Percentiles rank a stretch among this genome's conserved stretches.
Evolutionary conservation across 2,888 invertebrate species (phyloP).

Genomic region (Agrochola litura): DNA sequence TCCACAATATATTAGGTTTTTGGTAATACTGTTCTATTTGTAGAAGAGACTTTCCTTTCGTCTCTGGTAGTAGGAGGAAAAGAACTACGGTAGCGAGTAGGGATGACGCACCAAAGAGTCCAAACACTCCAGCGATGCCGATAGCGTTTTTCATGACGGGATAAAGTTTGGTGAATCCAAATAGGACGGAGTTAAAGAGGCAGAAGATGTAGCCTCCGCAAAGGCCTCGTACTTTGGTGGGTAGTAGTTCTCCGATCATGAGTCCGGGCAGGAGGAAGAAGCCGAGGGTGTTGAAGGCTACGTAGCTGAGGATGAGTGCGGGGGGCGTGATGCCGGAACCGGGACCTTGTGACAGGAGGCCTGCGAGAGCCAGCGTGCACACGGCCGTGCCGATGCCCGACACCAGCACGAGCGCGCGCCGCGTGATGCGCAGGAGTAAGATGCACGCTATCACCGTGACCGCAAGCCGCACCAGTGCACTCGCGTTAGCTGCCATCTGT

Average conservation of each 20-base stretch:
- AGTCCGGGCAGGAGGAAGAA: slow-evolving; percentile 94
- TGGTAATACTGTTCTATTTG: slow-evolving; percentile 95
- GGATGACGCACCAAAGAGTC: slow-evolving; percentile 92
- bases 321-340: slow-evolving; percentile 77
- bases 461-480: slow-evolving; percentile 92
- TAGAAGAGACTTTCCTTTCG: slow-evolving; percentile 92
- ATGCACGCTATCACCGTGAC: slow-evolving; percentile 92
- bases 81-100: slow-evolving; percentile 92
- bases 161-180: slow-evolving; percentile 93
- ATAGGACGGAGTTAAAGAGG: slow-evolving; percentile 92
- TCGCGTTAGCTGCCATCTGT: slow-evolving; percentile 92
- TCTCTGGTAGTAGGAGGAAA: slow-evolving; percentile 93
- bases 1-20: slow-evolving; percentile 92
- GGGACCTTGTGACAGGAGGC: slow-evolving; percentile 76
- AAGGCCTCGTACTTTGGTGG: slow-evolving; percentile 93
- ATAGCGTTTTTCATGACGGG: slow-evolving; percentile 91
- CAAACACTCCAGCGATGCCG: slow-evolving; percentile 93
- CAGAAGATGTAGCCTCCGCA: slow-evolving; percentile 94
- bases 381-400: slow-evolving; percentile 93
- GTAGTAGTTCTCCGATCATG: slow-evolving; percentile 94
- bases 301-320: slow-evolving; percentile 91
- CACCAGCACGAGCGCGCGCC: slow-evolving; percentile 92
- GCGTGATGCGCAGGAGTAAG: slow-evolving; percentile 91
- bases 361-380: slow-evolving; percentile 91
- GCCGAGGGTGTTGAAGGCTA: slow-evolving; percentile 93